Percentiles rank a stretch among this genome's conserved stretches.
Conservation (phyloP, 2,797 vertebrate species). For the Propithecus deckenii region DNA sequence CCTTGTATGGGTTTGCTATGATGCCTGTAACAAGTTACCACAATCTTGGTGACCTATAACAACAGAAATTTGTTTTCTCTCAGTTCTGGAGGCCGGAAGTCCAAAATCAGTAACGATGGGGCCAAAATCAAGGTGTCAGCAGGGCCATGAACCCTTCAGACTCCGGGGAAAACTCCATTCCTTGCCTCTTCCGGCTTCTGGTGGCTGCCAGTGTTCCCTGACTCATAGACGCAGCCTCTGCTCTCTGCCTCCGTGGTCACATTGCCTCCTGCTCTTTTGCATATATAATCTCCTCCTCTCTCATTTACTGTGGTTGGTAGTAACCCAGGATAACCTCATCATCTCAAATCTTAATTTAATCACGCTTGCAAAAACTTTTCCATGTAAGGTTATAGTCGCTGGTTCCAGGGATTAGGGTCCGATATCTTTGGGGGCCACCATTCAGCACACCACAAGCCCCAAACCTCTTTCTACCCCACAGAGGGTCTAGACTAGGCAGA, state of each 20-base stretch:
- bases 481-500: not conserved
- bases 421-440: not conserved
- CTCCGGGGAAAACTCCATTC: not conserved
- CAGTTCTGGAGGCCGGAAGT: not conserved
- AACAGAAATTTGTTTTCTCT: not conserved
- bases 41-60: not conserved
- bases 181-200: not conserved
- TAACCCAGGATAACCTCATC: not conserved
- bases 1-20: not conserved
- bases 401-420: not conserved
- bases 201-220: rapidly evolving
- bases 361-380: not conserved
- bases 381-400: not conserved
- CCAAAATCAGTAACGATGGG: not conserved
- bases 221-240: rapidly evolving
- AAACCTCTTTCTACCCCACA: not conserved
- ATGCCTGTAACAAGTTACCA: not conserved
- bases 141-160: not conserved
- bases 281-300: not conserved
- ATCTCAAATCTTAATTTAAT: not conserved
- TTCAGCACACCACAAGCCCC: not conserved
- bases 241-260: not conserved
- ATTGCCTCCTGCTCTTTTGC: not conserved
- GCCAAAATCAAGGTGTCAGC: not conserved
- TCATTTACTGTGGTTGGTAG: not conserved